These are phyloP conservation scores for Chymomyza fuscimana DNA, from an alignment of 2,888 invertebrate species.

Conservation along the genomic window DNA sequence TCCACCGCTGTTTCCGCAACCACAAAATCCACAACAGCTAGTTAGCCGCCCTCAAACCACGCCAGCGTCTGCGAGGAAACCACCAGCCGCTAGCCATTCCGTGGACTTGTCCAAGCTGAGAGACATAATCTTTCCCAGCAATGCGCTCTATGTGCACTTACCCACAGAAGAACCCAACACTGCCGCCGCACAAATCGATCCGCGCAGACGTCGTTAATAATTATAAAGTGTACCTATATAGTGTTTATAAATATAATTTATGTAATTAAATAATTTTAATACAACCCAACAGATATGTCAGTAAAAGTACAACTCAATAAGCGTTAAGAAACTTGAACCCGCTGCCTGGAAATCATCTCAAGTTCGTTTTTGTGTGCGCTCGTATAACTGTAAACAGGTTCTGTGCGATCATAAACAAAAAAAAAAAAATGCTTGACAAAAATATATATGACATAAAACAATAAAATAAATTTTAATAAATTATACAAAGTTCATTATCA, in stretches of 20 bases:
- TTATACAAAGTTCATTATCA: slow-evolving; percentile 14
- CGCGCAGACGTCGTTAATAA: slow-evolving; percentile 40
- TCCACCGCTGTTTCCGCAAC: slow-evolving; percentile 40
- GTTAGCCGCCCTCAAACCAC: background rate
- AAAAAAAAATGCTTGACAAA: background rate
- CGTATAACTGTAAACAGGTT: slow-evolving; percentile 49
- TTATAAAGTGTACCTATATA: background rate
- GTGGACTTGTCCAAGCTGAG: slow-evolving; percentile 29
- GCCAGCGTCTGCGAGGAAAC: background rate
- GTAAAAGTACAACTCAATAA: slow-evolving; percentile 12
- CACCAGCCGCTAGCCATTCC: slow-evolving; percentile 8
- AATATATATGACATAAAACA: slow-evolving; percentile 15
- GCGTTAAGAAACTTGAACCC: slow-evolving; percentile 13
- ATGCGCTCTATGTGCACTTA: slow-evolving; percentile 32
- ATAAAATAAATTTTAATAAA: slow-evolving; percentile 18
- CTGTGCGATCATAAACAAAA: slow-evolving; percentile 10
- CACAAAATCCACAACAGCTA: background rate
- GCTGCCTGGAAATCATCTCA: slow-evolving; percentile 14
- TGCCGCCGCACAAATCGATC: slow-evolving; percentile 39
- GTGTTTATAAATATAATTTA: slow-evolving; percentile 11
- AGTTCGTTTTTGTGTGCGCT: slow-evolving; percentile 21
- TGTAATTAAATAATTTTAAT: slow-evolving; percentile 14
- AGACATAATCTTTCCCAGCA: slow-evolving; percentile 51
- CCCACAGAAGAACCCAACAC: slow-evolving; percentile 13
- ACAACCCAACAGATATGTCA: slow-evolving; percentile 3